Evolutionary conservation across 2,797 vertebrate species (phyloP), one percentile per base, ranked within the genome.

Genomic region (Poecilia velifera): DNA sequence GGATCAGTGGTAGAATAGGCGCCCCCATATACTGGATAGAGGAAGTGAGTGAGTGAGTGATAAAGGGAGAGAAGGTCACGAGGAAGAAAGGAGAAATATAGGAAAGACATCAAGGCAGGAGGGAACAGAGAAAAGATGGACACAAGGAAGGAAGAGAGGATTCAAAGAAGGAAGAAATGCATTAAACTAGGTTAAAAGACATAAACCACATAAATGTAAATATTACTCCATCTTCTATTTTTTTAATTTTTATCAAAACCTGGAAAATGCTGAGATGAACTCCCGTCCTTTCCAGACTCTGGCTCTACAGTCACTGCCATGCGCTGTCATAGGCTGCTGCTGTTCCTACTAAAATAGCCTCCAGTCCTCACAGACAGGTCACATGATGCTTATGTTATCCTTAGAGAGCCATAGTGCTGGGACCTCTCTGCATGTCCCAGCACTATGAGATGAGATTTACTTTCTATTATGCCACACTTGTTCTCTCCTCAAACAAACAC

Each of bases 341-440:
- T 84, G 81, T 86, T 77, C 76, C 12, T 78, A 70, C 79, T 79
- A 74, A 91, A 89, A 89, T 81, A 89, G 79, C 82, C 22, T 77
- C 36, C 41, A 76, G 72, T 76, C 77, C 79, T 85, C 45, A 72
- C 74, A 84, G 74, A 75, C 12, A 2, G 46, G 78, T 89, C 82
- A 84, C 84, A 57, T 90, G 82, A 76, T 73, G 79, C 72, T 72
- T 46, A 20, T 59, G 49, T 81, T 87, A 84, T 87, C 79, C 64
- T 45, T 36, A 72, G 74, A 79, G 49, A 28, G 72, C 62, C 47
- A 51, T 39, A 34, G 76, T 28, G 43, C 70, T 43, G 75, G 18
- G 47, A 72, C 78, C 46, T 45, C 12, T 16, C 34, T 18, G 16
- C 13, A 49, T 22, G 47, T 55, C 34, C 12, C 59, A 51, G 34